Percentiles rank a stretch among this genome's conserved stretches.
phyloP scores from a whole-genome alignment of 2,888 invertebrate genomes.

The Drosophila incognita region DNA sequence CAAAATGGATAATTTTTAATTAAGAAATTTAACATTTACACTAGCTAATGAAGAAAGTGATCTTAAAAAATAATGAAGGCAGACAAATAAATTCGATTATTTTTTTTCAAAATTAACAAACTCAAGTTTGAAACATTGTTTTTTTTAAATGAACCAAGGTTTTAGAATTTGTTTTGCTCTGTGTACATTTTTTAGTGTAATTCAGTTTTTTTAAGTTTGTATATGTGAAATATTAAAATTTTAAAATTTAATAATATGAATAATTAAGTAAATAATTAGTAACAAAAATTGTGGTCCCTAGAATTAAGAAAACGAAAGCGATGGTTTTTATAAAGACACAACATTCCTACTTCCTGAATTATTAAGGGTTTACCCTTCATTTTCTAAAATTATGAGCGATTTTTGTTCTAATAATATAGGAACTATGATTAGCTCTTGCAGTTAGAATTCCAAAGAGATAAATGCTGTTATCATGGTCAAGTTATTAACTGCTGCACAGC shows the following conservation, averaged over 20 bases:
- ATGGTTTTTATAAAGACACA: neutral
- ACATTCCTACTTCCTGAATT: neutral
- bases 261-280: no score
- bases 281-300: neutral
- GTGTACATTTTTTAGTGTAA: no score
- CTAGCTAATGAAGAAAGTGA: neutral
- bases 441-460: slow-evolving; percentile 11
- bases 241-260: neutral
- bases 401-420: neutral
- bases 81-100: neutral
- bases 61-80: neutral
- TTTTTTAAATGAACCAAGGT: neutral
- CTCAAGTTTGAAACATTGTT: neutral
- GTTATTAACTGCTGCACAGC: slow-evolving; percentile 18
- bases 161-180: neutral
- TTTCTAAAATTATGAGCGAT: neutral
- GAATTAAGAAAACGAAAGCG: neutral
- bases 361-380: neutral
- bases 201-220: neutral
- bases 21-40: neutral
- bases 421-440: neutral
- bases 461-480: slow-evolving; percentile 43
- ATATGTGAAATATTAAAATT: neutral
- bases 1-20: neutral
- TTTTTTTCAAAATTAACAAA: neutral